Base-by-base conservation (phyloP, 2,113 vertebrate species). In the Prochilodus magdalenae region DNA sequence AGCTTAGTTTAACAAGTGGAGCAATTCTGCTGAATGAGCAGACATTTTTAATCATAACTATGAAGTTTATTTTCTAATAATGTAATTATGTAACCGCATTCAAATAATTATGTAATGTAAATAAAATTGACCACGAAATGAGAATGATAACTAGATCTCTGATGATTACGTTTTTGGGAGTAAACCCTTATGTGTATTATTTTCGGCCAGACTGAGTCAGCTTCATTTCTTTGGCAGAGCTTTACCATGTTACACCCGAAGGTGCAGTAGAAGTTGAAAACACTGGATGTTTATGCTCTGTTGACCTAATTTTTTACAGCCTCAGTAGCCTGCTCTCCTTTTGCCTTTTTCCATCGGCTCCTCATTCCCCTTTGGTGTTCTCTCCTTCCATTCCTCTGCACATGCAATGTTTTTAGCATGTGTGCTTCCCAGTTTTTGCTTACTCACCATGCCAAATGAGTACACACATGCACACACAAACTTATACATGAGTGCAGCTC, bases 381-480 rank as follows among this genome's bases (percentile, higher is more conserved):
- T 75, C 66, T 67, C 1, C 16, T 11, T 29, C 57, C 30, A 20
- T 71, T 49, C 69, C 29, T 78, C 13, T 1, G 26, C 16, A 20
- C 55, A 63, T 30, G 7, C 14, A 11, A 24, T 22, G 1, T 36
- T 49, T 36, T 49, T 30, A 70, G 30, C 51, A 53, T 26, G 44
- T 74, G 63, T 76, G 80, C 1, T 13, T 20, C 40, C 55, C 14
- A 69, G 51, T 60, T 82, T n/a, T 74, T 60, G 73, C 73, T 75
- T 76, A 75, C 73, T 70, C 80, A 81, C 74, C 57, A 67, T 36
- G 1, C 47, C 18, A 30, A 67, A 65, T 51, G 6, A 18, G n/a
- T 51, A 51, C 51, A 27, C 24, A 33, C 69, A 47, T 26, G 15
- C 47, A 24, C 69, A 53, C 65, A 27, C 49, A 36, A n/a, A 60